Conservation (phyloP, 2,113 vertebrate species). For the Triplophysa dalaica region DNA sequence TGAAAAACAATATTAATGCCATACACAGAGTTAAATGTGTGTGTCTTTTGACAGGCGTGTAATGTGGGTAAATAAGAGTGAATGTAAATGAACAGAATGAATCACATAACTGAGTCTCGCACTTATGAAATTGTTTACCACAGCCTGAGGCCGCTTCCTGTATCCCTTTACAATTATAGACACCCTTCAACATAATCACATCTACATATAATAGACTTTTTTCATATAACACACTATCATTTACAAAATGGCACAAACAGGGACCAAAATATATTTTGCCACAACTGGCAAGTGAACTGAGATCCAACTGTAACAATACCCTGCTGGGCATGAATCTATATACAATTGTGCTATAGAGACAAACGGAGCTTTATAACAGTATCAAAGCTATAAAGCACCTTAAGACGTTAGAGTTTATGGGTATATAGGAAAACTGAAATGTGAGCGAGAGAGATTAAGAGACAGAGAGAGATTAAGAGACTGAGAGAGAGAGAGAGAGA, state of each 20-base stretch:
- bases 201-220: neutral
- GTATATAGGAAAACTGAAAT: neutral
- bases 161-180: conserved; percentile 18
- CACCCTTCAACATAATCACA: conserved; percentile 11
- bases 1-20: neutral
- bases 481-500: conserved; percentile 2
- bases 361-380: neutral
- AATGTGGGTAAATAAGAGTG: conserved; percentile 9
- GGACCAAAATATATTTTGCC: too few species aligned
- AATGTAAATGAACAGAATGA: conserved; percentile 14
- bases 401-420: neutral
- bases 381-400: neutral
- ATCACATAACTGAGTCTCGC: neutral
- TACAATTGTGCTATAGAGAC: neutral
- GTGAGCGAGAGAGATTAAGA: too few species aligned
- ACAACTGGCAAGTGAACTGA: too few species aligned
- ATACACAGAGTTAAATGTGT: neutral
- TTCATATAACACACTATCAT: neutral
- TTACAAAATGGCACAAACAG: neutral
- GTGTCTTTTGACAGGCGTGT: neutral
- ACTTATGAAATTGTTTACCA: conserved; percentile 1
- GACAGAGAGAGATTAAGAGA: neutral
- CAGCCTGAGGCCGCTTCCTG: conserved; percentile 9
- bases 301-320: too few species aligned
- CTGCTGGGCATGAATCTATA: too few species aligned